Base-by-base conservation (phyloP, 2,888 invertebrate species). In the Drepana falcataria region DNA sequence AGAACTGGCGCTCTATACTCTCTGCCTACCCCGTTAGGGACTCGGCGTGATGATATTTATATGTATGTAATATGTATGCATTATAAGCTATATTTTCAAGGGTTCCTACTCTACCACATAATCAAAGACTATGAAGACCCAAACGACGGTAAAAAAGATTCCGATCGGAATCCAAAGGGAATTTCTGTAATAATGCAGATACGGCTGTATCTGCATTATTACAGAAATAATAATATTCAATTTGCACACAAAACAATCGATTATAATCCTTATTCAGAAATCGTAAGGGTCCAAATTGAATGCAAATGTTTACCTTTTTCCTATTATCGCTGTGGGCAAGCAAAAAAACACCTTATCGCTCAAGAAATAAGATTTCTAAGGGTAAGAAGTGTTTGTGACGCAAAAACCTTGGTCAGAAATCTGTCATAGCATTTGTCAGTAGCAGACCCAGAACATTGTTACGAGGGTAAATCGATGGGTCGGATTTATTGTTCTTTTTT, bases 371-470 rank as follows among this genome's bases (percentile, higher is more conserved):
- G 54, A 64, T 57, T 9, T 48, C 53, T 47, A 34, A 35, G 53
- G 47, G 53, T 53, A 57, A 48, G 48, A 48, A 59, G 59, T 55
- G 47, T 55, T 52, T 47, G 52, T 55, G 34, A 1, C 33, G 7
- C 9, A 58, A 68, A 65, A 68, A 65, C 68, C 54, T 56, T 58
- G 69, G 64, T 55, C 57, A 69, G 68, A 70, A 66, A 75, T 77
- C 73, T 72, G 73, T 75, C 73, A 70, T 68, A 65, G 69, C 71
- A 71, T 75, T 73, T 78, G 74, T 73, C 70, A 68, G 65, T 69
- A 66, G 66, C 69, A 69, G 69, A 65, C 65, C 61, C 54, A 49
- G n/a, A n/a, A n/a, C n/a, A n/a, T n/a, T n/a, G n/a, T 58, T 63
- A 61, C 40, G 63, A 69, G 61, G 66, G 67, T 57, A 65, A 63